A percentile compares a stretch with the other conserved stretches of the same genome.
These are phyloP conservation scores for Vidua macroura DNA, from an alignment of 2,113 vertebrate species.

Conservation along the genomic window DNA sequence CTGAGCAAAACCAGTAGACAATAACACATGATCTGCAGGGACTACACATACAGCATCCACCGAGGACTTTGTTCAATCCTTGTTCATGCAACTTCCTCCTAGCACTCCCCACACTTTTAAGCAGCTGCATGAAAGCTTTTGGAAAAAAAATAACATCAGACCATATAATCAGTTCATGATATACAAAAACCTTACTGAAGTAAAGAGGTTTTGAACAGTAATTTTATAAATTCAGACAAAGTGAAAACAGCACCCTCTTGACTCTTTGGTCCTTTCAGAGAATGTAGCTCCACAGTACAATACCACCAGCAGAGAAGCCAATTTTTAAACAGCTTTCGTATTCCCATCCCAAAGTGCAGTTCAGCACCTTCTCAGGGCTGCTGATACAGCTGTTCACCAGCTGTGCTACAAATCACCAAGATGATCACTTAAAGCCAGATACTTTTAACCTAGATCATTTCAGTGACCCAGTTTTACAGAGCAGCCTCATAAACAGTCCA, in stretches of 20 bases:
- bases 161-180: not conserved
- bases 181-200: not conserved
- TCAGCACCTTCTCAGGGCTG: slow-evolving; percentile 37
- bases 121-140: not conserved
- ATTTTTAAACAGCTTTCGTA: slow-evolving; percentile 1
- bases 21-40: not conserved
- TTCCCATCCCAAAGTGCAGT: not conserved
- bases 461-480: slow-evolving; percentile 22
- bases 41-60: not conserved
- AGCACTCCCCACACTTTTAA: not conserved
- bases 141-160: not conserved
- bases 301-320: not conserved
- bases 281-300: not conserved
- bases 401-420: slow-evolving; percentile 25
- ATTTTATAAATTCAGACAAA: not conserved
- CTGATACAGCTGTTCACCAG: slow-evolving; percentile 59
- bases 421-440: slow-evolving; percentile 11
- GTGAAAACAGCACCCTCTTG: not conserved
- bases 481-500: not conserved
- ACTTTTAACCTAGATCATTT: slow-evolving; percentile 12
- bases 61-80: not conserved
- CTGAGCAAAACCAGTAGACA: not conserved
- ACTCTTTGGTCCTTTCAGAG: not conserved
- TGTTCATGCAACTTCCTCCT: not conserved
- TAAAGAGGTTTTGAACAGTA: not conserved